These are phyloP conservation scores for Archips xylosteana DNA, from an alignment of 2,888 invertebrate genomes.

Conservation along the genomic window DNA sequence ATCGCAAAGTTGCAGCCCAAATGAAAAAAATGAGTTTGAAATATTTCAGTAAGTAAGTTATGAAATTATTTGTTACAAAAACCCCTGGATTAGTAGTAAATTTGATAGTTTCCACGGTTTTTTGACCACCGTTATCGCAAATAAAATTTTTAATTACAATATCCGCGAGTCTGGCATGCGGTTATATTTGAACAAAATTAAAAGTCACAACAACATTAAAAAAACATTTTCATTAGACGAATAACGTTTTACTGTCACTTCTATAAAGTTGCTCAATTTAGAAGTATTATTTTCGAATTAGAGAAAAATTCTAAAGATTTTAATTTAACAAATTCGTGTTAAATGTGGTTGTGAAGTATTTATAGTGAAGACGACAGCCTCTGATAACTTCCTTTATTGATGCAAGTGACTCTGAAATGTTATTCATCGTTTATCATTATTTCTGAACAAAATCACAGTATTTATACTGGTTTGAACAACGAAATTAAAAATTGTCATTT, in stretches of 20 bases:
- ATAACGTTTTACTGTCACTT: conserved; percentile 81
- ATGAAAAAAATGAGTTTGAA: conserved; percentile 2
- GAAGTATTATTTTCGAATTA: conserved; percentile 63
- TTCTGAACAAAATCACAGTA: conserved; percentile 45
- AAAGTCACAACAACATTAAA: background rate
- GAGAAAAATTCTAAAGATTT: conserved; percentile 54
- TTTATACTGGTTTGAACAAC: conserved; percentile 52
- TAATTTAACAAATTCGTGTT: conserved; percentile 57
- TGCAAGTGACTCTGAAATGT: conserved; percentile 74
- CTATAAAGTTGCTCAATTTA: conserved; percentile 77
- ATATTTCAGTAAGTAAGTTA: conserved; percentile 27
- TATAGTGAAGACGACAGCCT: conserved; percentile 62
- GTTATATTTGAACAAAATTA: background rate
- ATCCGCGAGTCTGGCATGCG: background rate
- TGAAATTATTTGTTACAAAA: conserved; percentile 18
- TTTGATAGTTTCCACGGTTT: conserved; percentile 19
- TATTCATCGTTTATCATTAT: conserved; percentile 63
- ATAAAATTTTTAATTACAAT: conserved; percentile 11
- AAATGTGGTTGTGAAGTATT: conserved; percentile 80
- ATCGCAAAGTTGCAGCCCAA: background rate
- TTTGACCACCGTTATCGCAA: conserved; percentile 10
- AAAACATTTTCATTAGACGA: conserved; percentile 53
- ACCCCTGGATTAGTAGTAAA: conserved; percentile 18
- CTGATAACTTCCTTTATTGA: conserved; percentile 68
- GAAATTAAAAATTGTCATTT: conserved; percentile 46